A percentile compares a stretch with the other conserved stretches of the same genome.
Evolutionary conservation across 2,888 invertebrate genomes (phyloP).

Genomic region (Pinctada fucata): DNA sequence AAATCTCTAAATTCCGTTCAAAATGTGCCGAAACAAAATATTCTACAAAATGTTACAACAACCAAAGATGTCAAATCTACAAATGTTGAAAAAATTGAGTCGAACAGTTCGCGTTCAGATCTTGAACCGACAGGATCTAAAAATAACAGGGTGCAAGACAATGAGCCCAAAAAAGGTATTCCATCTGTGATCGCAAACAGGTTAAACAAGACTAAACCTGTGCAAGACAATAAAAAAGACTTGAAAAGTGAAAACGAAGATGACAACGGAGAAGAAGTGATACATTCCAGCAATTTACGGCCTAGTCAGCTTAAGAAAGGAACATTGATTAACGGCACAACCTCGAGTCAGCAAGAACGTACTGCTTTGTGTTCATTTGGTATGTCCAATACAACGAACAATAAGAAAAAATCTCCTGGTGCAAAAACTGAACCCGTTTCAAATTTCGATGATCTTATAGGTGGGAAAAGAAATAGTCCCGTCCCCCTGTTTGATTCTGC

Average conservation of each 20-base stretch:
- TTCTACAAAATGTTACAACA: background rate
- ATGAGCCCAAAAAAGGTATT: conserved; percentile 12
- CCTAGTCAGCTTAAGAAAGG: background rate
- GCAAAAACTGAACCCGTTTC: conserved; percentile 48
- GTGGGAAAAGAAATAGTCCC: conserved; percentile 42
- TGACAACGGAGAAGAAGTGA: conserved; percentile 33
- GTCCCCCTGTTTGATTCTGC: conserved; percentile 53
- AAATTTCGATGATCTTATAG: conserved; percentile 62
- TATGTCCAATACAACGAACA: background rate
- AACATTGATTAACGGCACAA: background rate
- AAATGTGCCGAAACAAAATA: background rate
- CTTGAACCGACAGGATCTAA: background rate
- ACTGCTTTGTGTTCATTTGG: background rate
- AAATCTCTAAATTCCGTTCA: background rate
- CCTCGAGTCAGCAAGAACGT: background rate
- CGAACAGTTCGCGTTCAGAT: background rate
- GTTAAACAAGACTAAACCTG: conserved; percentile 11
- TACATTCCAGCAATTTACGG: background rate
- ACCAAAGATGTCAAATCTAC: background rate
- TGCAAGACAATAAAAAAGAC: background rate
- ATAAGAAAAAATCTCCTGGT: conserved; percentile 18
- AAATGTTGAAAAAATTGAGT: too few species aligned
- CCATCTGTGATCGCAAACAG: conserved; percentile 30
- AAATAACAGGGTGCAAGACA: background rate
- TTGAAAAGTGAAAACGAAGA: conserved; percentile 4